phyloP scores from a whole-genome alignment of 2,888 invertebrate species.

The Eudasyphora cyanicolor region DNA sequence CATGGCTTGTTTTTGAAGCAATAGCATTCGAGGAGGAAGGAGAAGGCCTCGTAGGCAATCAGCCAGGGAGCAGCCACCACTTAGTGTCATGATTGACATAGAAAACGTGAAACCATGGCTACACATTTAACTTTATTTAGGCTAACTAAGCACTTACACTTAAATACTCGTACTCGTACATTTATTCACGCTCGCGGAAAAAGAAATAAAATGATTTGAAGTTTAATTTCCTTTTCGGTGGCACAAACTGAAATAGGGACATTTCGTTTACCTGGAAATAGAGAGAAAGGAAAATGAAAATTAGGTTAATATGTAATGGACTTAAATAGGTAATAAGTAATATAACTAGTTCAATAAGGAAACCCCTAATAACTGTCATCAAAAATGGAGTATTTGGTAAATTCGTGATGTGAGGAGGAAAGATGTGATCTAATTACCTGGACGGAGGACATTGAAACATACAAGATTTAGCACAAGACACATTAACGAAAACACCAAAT shows the following conservation, averaged over 20 bases:
- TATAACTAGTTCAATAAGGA: no score
- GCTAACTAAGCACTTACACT: constrained; percentile 37
- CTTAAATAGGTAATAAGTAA: background rate
- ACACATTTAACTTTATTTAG: constrained; percentile 48
- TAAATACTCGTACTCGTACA: background rate
- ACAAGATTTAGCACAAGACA: no score
- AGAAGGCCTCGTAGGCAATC: no score
- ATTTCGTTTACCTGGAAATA: constrained; percentile 54
- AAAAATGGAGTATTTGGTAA: no score
- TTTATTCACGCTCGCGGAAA: no score
- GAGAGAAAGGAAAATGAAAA: constrained; percentile 22
- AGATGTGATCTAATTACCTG: no score
- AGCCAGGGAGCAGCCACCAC: background rate
- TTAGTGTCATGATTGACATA: constrained; percentile 61
- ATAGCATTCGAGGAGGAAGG: no score
- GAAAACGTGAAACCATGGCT: constrained; percentile 49
- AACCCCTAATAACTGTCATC: no score
- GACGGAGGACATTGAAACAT: no score
- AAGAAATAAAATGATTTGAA: background rate
- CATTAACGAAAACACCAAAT: no score
- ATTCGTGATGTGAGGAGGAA: no score
- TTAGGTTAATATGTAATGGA: constrained; percentile 36
- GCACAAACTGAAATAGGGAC: constrained; percentile 48
- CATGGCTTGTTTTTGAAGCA: background rate
- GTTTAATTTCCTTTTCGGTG: constrained; percentile 13